Base-by-base conservation (phyloP, 2,113 vertebrate genomes). In the Odobenus rosmarus region DNA sequence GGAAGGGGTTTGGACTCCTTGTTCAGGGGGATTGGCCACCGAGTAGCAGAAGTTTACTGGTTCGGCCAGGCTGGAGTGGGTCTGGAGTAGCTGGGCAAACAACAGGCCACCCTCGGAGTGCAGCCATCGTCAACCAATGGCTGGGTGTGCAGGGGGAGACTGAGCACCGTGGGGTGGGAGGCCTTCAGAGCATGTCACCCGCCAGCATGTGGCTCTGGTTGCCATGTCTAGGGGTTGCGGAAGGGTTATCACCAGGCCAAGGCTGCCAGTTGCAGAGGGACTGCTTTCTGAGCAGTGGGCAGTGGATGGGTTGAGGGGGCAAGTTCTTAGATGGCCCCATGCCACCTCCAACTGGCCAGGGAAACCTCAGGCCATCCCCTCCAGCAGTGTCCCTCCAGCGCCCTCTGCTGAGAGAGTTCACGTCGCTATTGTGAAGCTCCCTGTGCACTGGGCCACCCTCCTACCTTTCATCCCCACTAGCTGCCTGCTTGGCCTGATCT, bases 371-470 rank as follows among this genome's bases (percentile, higher is more conserved):
- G 24, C 4, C 1, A 46, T 31, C 53, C 15, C 11, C 31, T 59
- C 33, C 55, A 11, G 28, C n/a, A 67, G 10, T 1, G 11, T 62
- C 46, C 19, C 7, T 69, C 59, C 21, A 53, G 23, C 0, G 5
- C 7, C 14, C 28, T 74, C 62, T 76, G 57, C 23, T 31, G 46
- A 26, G 49, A 46, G 74, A 49, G 23, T 28, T 18, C 7, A 11
- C 2, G 18, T 13, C 15, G 13, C 0, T n/a, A 42, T 23, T 3
- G 0, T 26, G 7, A n/a, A 36, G 42, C 24, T 18, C 28, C 12
- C 62, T 3, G 62, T 14, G 13, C 28, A 26, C 62, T 64, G 62
- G 62, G 62, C 28, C 28, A 64, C 62, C 13, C 28, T 64, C 62
- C 62, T 28, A 6, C 62, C 13, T 64, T 85, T 8, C 24, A 19